A percentile compares a stretch with the other conserved stretches of the same genome.
Evolutionary conservation across 2,113 vertebrate species (phyloP).

Genomic region (Corvus cornix): DNA sequence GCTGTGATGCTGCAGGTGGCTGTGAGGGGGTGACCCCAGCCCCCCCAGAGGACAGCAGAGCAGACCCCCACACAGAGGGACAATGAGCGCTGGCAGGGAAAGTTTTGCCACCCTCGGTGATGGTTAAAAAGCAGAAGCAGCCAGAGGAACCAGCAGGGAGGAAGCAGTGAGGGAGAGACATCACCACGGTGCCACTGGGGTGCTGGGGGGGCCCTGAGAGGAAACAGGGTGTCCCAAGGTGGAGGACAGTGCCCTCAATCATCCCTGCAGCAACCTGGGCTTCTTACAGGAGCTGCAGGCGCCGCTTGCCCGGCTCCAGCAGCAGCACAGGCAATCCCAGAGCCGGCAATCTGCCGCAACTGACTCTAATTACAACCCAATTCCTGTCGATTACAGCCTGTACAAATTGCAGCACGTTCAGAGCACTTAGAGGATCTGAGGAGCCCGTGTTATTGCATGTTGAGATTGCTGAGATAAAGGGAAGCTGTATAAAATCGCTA

Average conservation of each 20-base stretch:
- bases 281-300: not conserved
- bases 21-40: not conserved
- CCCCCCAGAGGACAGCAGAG: not conserved
- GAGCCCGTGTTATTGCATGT: not conserved
- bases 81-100: not conserved
- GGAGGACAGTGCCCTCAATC: rapidly evolving
- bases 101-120: rapidly evolving
- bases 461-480: conserved; percentile 32
- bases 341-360: not conserved
- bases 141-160: not conserved
- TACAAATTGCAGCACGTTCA: conserved; percentile 9
- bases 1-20: rapidly evolving
- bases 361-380: not conserved
- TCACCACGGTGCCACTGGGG: rapidly evolving
- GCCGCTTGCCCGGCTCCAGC: not conserved
- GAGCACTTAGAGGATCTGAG: conserved; percentile 41
- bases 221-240: not conserved
- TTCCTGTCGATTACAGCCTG: conserved; percentile 18
- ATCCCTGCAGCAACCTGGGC: not conserved
- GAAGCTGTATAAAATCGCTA: not conserved
- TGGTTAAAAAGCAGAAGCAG: conserved; percentile 15
- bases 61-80: rapidly evolving
- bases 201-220: not conserved
- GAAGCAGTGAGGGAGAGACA: not conserved
- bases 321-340: not conserved